phyloP scores from a whole-genome alignment of 2,888 invertebrate species.

The Polyommatus icarus region DNA sequence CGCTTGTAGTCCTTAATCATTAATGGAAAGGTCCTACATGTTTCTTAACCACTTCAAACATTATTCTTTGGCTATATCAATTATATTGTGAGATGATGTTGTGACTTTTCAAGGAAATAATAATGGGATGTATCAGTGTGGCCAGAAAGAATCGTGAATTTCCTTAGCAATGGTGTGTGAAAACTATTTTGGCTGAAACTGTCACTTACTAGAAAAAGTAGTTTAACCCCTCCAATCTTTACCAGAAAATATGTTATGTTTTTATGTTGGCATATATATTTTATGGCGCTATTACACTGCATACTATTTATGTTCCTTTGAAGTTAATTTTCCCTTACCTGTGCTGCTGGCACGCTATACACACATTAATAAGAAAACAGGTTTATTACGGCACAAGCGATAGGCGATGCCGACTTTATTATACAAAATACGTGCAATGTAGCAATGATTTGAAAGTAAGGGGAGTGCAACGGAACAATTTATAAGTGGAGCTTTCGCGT shows the following conservation, averaged over 20 bases:
- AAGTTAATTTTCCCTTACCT: slow-evolving; percentile 67
- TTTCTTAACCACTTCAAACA: no score
- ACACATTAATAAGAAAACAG: slow-evolving; percentile 73
- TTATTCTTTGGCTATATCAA: neutral
- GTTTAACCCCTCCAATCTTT: neutral
- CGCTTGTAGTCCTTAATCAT: no score
- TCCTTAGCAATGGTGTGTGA: no score
- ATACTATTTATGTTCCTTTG: slow-evolving; percentile 55
- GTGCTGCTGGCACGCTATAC: slow-evolving; percentile 66
- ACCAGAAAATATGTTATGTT: neutral
- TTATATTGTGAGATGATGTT: neutral
- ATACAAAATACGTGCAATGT: neutral
- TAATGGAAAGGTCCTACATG: no score
- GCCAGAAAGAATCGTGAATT: no score
- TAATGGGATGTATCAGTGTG: no score
- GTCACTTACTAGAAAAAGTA: neutral
- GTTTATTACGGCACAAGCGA: slow-evolving; percentile 40
- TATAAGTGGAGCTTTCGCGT: neutral
- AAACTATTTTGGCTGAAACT: neutral
- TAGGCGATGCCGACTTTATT: slow-evolving; percentile 33
- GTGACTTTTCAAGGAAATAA: neutral
- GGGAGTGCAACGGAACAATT: neutral
- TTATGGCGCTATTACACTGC: slow-evolving; percentile 12
- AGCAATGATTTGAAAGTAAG: neutral
- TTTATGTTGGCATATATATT: neutral